These are phyloP conservation scores for Anthrax anthrax DNA, from an alignment of 2,888 invertebrate species.

Conservation along the genomic window DNA sequence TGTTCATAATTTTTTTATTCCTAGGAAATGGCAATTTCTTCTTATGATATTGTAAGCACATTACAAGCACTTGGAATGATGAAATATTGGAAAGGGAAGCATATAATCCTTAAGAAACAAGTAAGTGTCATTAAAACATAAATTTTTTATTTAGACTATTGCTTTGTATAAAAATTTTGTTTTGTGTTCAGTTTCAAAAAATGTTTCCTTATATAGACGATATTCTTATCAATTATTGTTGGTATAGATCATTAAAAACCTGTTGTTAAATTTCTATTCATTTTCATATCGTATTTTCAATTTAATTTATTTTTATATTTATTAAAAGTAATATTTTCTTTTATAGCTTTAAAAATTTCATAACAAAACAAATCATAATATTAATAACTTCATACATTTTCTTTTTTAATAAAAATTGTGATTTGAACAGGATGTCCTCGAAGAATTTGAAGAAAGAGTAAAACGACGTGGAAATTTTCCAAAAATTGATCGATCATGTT, in stretches of 20 bases:
- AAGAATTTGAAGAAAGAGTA: constrained; percentile 78
- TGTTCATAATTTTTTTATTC: constrained; percentile 36
- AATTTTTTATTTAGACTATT: too few species aligned
- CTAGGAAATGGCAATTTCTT: constrained; percentile 86
- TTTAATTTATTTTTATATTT: background rate
- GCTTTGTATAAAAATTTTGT: too few species aligned
- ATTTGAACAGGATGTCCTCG: constrained; percentile 63
- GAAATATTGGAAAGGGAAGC: constrained; percentile 99
- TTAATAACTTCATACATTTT: too few species aligned
- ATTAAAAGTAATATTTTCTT: background rate
- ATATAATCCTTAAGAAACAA: constrained; percentile 89
- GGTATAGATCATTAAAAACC: background rate
- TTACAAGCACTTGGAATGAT: constrained; percentile 91
- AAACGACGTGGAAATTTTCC: constrained; percentile 65
- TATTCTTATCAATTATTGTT: too few species aligned
- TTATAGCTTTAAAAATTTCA: too few species aligned
- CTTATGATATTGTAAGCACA: constrained; percentile 95
- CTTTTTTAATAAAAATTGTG: constrained; percentile 13
- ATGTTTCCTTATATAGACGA: too few species aligned
- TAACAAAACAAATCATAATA: too few species aligned
- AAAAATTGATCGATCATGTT: constrained; percentile 72
- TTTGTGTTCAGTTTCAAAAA: too few species aligned
- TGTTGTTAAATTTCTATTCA: background rate
- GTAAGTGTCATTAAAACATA: constrained; percentile 39
- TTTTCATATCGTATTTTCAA: background rate